Evolutionary conservation across 2,888 invertebrate genomes (phyloP).

Genomic region (Leucophenga maculata): DNA sequence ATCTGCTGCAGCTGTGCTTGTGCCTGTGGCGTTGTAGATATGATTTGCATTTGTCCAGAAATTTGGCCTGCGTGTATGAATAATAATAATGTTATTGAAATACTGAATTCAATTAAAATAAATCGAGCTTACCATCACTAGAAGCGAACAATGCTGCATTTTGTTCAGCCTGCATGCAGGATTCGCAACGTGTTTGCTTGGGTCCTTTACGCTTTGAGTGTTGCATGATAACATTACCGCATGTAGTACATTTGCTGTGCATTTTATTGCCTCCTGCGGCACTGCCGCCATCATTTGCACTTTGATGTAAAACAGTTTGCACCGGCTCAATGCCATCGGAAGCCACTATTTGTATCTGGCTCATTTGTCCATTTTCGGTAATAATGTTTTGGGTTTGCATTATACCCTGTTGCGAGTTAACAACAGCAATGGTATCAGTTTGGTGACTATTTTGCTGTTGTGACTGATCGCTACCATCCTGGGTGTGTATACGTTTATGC

Average conservation of each 20-base stretch:
- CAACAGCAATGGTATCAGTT: conserved; percentile 75
- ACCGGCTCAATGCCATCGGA: conserved; percentile 71
- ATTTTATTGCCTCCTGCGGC: conserved; percentile 73
- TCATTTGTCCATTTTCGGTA: conserved; percentile 71
- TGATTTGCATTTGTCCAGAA: conserved; percentile 67
- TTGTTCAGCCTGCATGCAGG: conserved; percentile 77
- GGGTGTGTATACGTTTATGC: conserved; percentile 86
- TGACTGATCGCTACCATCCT: conserved; percentile 73
- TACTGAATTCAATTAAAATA: conserved; percentile 67
- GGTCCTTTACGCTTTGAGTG: conserved; percentile 77
- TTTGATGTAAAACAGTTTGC: conserved; percentile 49
- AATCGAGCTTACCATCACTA: conserved; percentile 76
- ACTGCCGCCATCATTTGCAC: conserved; percentile 36
- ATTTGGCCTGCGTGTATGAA: conserved; percentile 73
- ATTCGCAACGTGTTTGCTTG: conserved; percentile 77
- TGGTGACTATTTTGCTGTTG: conserved; percentile 54
- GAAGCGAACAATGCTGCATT: conserved; percentile 76
- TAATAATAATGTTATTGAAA: conserved; percentile 60
- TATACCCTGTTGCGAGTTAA: conserved; percentile 73
- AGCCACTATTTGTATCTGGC: conserved; percentile 77
- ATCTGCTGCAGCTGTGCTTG: conserved; percentile 62
- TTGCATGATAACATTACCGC: conserved; percentile 75
- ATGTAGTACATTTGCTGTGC: conserved; percentile 77
- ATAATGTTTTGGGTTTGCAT: conserved; percentile 72
- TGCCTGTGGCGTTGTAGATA: conserved; percentile 61